Percentiles rank a stretch among this genome's conserved stretches.
phyloP scores from a whole-genome alignment of 2,797 vertebrate species.

The Catamblyrhynchus diadema region DNA sequence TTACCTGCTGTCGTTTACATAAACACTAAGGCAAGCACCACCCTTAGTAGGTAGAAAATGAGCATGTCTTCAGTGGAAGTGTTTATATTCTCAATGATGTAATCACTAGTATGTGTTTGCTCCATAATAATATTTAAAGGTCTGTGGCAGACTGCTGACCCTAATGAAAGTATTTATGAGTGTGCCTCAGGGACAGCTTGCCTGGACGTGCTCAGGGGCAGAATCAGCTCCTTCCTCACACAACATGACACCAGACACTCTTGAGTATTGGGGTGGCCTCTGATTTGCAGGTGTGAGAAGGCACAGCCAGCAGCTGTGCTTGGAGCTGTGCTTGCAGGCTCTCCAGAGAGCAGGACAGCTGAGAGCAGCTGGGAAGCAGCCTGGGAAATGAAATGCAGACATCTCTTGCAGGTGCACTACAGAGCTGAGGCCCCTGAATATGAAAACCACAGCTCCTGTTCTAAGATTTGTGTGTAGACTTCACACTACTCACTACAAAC shows the following conservation, averaged over 20 bases:
- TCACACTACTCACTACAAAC: neutral
- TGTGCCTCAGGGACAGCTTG: neutral
- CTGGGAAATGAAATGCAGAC: neutral
- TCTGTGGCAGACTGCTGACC: neutral
- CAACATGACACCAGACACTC: neutral
- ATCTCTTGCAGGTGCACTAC: neutral
- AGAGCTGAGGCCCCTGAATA: neutral
- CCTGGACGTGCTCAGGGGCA: neutral
- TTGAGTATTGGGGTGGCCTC: neutral
- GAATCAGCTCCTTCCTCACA: neutral
- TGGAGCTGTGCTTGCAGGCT: neutral
- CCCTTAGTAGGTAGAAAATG: neutral
- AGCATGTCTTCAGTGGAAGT: neutral
- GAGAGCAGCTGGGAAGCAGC: neutral
- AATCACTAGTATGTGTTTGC: neutral
- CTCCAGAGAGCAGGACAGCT: neutral
- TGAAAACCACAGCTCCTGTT: neutral
- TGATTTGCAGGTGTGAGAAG: neutral
- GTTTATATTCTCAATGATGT: neutral
- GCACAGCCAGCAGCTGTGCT: neutral
- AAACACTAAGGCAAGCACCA: neutral
- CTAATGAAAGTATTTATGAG: neutral
- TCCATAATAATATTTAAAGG: neutral
- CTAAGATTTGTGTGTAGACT: neutral
- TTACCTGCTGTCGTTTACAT: neutral